Conservation (phyloP, 2,888 invertebrate species). For the Nebria brevicollis region DNA sequence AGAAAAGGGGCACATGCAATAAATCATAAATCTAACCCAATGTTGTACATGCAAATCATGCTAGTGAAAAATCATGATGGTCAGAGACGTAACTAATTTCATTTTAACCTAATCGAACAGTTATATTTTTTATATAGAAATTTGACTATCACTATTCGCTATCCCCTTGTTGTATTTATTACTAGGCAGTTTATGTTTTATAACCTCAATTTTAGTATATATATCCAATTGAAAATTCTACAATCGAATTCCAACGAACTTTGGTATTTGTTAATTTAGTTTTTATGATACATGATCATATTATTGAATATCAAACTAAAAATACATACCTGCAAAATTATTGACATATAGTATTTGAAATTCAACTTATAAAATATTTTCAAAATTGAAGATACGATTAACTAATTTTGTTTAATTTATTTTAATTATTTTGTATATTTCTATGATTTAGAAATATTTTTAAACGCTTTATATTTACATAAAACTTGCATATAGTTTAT, state of each 20-base stretch:
- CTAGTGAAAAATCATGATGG: not conserved
- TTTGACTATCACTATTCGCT: not conserved
- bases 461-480: not conserved
- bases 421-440: not conserved
- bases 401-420: not conserved
- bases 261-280: not conserved
- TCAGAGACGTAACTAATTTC: not conserved
- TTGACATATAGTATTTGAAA: too few species aligned
- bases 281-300: too few species aligned
- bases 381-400: too few species aligned
- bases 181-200: too few species aligned
- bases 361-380: too few species aligned
- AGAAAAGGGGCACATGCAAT: constrained; percentile 19
- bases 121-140: not conserved
- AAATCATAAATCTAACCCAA: not conserved
- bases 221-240: not conserved
- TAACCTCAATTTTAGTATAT: not conserved
- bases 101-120: not conserved
- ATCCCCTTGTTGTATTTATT: too few species aligned
- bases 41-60: constrained; percentile 7
- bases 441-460: not conserved
- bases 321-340: too few species aligned
- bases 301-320: too few species aligned
- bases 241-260: not conserved
- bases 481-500: not conserved